These are phyloP conservation scores for Anoplopoma fimbria DNA, from an alignment of 2,113 vertebrate species.

Conservation along the genomic window DNA sequence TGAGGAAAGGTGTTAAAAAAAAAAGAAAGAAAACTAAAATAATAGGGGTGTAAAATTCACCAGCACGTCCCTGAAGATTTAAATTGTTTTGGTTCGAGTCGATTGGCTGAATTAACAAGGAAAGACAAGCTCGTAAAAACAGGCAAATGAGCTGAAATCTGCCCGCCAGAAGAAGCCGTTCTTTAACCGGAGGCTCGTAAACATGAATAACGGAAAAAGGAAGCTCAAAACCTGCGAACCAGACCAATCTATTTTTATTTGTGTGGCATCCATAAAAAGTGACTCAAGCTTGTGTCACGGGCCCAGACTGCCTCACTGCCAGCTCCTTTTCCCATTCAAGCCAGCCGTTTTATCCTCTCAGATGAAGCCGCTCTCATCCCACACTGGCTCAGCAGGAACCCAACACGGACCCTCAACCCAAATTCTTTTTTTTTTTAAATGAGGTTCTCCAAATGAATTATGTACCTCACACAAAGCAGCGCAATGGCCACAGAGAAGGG, in stretches of 20 bases:
- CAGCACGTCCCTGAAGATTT: slow-evolving; percentile 28
- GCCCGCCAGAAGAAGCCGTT: not conserved
- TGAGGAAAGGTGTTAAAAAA: slow-evolving; percentile 2
- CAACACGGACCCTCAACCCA: slow-evolving; percentile 4
- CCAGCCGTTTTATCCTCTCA: slow-evolving; percentile 35
- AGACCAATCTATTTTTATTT: slow-evolving; percentile 30
- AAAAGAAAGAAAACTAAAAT: not conserved
- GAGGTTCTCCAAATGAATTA: slow-evolving; percentile 27
- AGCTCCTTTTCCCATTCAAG: slow-evolving; percentile 32
- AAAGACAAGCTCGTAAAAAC: slow-evolving; percentile 27
- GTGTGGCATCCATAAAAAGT: slow-evolving; percentile 20
- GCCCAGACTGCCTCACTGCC: slow-evolving; percentile 8
- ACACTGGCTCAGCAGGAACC: slow-evolving; percentile 28
- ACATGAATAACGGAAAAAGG: slow-evolving; percentile 12
- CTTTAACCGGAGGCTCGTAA: slow-evolving; percentile 7
- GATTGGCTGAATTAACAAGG: slow-evolving; percentile 34
- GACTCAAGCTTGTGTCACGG: slow-evolving; percentile 22
- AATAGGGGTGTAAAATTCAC: slow-evolving; percentile 27
- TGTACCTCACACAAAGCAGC: slow-evolving; percentile 27
- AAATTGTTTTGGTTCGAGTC: slow-evolving; percentile 37
- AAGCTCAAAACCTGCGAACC: slow-evolving; percentile 10
- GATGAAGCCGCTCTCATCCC: slow-evolving; percentile 13
- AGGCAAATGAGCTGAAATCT: slow-evolving; percentile 29
- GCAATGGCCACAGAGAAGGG: not conserved
- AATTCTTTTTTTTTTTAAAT: not conserved